phyloP scores from a whole-genome alignment of 2,888 invertebrate species.

The Spodoptera picta region DNA sequence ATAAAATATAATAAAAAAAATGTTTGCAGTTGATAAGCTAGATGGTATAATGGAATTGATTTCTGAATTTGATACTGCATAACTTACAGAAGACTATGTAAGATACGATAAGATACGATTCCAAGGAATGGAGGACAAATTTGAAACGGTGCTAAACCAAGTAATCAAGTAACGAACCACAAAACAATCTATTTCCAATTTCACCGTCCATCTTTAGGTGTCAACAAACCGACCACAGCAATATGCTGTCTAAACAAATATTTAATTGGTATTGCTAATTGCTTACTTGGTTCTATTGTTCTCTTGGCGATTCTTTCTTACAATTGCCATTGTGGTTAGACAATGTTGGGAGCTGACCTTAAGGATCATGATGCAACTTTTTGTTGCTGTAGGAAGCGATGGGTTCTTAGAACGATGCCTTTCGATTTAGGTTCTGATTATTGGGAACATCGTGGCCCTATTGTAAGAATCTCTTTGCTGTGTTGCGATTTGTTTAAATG shows the following conservation, averaged over 20 bases:
- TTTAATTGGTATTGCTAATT: slow-evolving; percentile 85
- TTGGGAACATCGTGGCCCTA: slow-evolving; percentile 20
- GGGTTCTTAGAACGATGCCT: slow-evolving; percentile 64
- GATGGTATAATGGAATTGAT: too few relatives aligned
- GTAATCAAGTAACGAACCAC: slow-evolving; percentile 39
- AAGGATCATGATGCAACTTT: slow-evolving; percentile 75
- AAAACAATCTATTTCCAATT: slow-evolving; percentile 58
- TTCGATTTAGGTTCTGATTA: slow-evolving; percentile 50
- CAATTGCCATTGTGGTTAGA: slow-evolving; percentile 86
- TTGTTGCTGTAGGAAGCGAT: slow-evolving; percentile 62
- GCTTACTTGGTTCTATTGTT: slow-evolving; percentile 82
- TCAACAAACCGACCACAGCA: slow-evolving; percentile 67
- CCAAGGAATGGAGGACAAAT: too few relatives aligned
- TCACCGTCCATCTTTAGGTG: slow-evolving; percentile 65
- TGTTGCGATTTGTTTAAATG: slow-evolving; percentile 27
- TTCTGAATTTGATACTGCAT: too few relatives aligned
- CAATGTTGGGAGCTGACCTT: slow-evolving; percentile 88
- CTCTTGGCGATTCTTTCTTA: slow-evolving; percentile 80
- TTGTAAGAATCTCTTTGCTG: slow-evolving; percentile 18
- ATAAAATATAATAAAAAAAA: too few relatives aligned
- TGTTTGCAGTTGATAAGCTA: too few relatives aligned
- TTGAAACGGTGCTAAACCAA: background rate
- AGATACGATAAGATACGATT: too few relatives aligned
- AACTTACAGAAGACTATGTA: too few relatives aligned
- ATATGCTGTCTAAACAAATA: slow-evolving; percentile 76